These are phyloP conservation scores for Oreotrochilus melanogaster DNA, from an alignment of 2,113 vertebrate genomes.

Conservation along the genomic window DNA sequence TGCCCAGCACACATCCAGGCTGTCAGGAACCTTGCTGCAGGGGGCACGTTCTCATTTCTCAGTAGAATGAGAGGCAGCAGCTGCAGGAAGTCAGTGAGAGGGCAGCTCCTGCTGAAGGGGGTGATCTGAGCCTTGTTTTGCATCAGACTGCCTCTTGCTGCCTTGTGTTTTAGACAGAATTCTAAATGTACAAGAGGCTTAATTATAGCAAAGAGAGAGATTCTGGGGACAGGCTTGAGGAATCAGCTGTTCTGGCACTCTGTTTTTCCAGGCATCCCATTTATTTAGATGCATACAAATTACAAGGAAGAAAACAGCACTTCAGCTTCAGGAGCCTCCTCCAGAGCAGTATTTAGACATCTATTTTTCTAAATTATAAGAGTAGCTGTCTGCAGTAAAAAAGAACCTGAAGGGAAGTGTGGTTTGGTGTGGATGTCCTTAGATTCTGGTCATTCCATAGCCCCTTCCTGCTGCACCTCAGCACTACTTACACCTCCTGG, in stretches of 20 bases:
- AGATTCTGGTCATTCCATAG: not conserved
- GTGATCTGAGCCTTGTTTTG: not conserved
- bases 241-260: not conserved
- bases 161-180: not conserved
- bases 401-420: not conserved
- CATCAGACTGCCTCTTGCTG: not conserved
- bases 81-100: constrained; percentile 34
- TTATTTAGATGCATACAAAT: not conserved
- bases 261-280: not conserved
- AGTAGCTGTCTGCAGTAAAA: not conserved
- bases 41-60: constrained; percentile 60
- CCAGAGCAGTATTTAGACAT: not conserved
- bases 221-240: rapidly evolving
- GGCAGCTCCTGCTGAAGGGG: not conserved
- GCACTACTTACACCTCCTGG: constrained; percentile 90
- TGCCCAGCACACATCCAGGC: constrained; percentile 4
- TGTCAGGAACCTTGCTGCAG: constrained; percentile 5
- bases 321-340: not conserved
- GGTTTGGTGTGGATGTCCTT: not conserved
- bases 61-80: constrained; percentile 49
- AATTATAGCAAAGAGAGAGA: not conserved
- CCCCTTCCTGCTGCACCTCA: not conserved
- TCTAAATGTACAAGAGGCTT: not conserved
- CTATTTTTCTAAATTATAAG: not conserved
- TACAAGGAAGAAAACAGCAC: not conserved